Base-by-base conservation (phyloP, 2,113 vertebrate species). In the Elephas maximus region DNA sequence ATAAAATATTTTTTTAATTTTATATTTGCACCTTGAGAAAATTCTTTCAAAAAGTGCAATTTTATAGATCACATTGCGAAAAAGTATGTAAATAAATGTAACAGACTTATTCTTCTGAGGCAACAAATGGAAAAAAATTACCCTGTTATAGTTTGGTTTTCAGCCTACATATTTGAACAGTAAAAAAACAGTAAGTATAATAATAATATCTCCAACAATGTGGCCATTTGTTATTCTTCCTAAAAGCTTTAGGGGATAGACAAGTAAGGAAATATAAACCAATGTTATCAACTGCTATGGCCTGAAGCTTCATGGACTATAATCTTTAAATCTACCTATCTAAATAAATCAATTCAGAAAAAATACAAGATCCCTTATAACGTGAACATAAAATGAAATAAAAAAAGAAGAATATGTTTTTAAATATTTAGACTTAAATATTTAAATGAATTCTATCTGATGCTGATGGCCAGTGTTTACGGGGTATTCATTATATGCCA, bases 191-290 rank as follows among this genome's bases (percentile, higher is more conserved):
- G 76, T 83, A 91, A 96, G 60, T 76, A 69, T 76, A 90, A 84
- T 76, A 53, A 71, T 84, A 91, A 88, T 83, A 87, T 87, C 71
- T 92, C 67, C 89, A 85, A 88, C 30, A 88, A 88, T 20, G 88
- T 90, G 73, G 41, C 85, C 91, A 93, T 96, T 73, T 90, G 81
- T 88, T 60, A 84, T 57, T 77, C 71, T 74, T 91, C 82, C n/a
- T 77, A 71, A 91, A 90, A 93, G 86, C 92, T 90, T 95, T 45
- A 67, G 94, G 88, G 90, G 84, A 93, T 96, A 82, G 57, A 88
- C 71, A 67, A 0, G 23, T 84, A 93, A 90, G 65, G 26, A 26
- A 92, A 92, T 83, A 53, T 65, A 94, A 96, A 90, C 79, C 41
- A 85, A 83, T 48, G 88, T 91, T 85, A 96, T 90, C 80, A 82